Percentiles rank a stretch among this genome's conserved stretches.
Conservation (phyloP, 2,113 vertebrate genomes). For the Hippolais icterina region DNA sequence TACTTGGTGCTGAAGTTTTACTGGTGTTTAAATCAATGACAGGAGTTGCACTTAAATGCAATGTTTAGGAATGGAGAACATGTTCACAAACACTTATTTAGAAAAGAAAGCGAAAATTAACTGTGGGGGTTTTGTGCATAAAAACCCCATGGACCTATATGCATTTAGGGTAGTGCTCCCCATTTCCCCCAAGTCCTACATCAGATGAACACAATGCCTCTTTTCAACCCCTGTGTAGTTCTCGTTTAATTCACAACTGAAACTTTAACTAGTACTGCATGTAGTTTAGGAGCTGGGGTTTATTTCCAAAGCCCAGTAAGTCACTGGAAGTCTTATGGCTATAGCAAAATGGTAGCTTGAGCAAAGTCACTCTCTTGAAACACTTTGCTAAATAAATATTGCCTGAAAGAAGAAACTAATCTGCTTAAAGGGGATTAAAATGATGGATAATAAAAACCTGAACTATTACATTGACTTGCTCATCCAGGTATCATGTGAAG, state of each 20-base stretch:
- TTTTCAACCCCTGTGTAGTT: not conserved
- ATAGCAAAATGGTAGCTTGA: not conserved
- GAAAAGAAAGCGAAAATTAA: not conserved
- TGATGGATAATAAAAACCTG: not conserved
- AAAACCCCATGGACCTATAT: not conserved
- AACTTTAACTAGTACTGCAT: not conserved
- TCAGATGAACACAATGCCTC: not conserved
- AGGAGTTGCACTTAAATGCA: not conserved
- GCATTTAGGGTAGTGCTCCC: not conserved
- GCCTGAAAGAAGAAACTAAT: slow-evolving; percentile 1
- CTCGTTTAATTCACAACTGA: not conserved
- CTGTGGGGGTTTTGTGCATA: not conserved
- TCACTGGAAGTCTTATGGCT: not conserved
- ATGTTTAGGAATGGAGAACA: not conserved
- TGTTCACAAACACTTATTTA: not conserved
- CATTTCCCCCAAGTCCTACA: not conserved
- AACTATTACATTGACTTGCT: slow-evolving; percentile 34
- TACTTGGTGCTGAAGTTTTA: slow-evolving; percentile 43
- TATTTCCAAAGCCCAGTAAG: not conserved
- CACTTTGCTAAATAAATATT: slow-evolving; percentile 33
- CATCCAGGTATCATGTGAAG: slow-evolving; percentile 48
- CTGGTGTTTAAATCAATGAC: not conserved
- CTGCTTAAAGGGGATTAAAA: not conserved
- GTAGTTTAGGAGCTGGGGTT: not conserved
- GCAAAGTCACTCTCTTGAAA: not conserved